Evolutionary conservation across 2,888 invertebrate species (phyloP).

Genomic region (Thereva nobilitata): DNA sequence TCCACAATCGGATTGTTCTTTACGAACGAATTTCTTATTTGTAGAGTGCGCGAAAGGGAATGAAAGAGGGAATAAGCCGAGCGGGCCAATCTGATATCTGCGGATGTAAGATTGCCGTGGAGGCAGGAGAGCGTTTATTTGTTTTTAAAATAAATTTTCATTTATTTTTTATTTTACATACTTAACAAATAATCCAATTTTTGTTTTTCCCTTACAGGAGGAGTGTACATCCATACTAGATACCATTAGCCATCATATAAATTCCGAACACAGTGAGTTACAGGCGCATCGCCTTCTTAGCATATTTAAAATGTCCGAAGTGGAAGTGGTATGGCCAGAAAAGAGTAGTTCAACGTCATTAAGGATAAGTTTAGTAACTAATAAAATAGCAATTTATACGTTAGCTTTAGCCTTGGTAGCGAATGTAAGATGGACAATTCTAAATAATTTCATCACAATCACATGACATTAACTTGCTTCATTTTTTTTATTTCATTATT

Average conservation of each 20-base stretch:
- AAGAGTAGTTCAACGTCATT: constrained; percentile 47
- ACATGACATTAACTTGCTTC: constrained; percentile 40
- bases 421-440: constrained; percentile 32
- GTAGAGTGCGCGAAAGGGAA: too few species aligned
- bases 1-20: too few species aligned
- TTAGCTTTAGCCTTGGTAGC: constrained; percentile 17
- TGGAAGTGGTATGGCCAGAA: constrained; percentile 79
- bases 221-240: constrained; percentile 82
- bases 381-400: constrained; percentile 12
- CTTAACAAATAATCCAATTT: not conserved
- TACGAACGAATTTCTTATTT: too few species aligned
- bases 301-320: constrained; percentile 91
- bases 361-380: constrained; percentile 10
- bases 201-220: constrained; percentile 65
- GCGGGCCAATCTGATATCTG: too few species aligned
- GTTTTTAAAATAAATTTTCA: not conserved
- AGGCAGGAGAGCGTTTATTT: too few species aligned
- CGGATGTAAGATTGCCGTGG: too few species aligned
- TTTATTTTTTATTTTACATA: not conserved
- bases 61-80: too few species aligned
- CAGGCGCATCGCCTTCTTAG: constrained; percentile 85
- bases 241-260: constrained; percentile 81
- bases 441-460: constrained; percentile 27
- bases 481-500: not conserved
- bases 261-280: constrained; percentile 81